phyloP scores from a whole-genome alignment of 2,797 vertebrate species.

The Phoebastria nigripes region DNA sequence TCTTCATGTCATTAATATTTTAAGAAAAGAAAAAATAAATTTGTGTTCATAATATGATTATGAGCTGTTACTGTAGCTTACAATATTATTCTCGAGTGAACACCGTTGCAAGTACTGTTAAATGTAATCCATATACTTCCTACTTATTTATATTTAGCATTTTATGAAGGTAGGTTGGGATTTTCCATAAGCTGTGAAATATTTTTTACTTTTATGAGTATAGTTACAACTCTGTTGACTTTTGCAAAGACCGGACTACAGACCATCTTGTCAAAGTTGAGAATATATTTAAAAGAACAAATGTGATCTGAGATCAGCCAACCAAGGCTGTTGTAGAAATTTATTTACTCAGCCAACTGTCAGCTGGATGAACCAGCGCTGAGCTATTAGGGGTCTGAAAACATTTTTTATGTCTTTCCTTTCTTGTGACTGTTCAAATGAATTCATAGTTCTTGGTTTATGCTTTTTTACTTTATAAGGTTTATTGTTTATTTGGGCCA shows the following conservation, averaged over 20 bases:
- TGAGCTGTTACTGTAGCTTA: not conserved
- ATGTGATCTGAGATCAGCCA: not conserved
- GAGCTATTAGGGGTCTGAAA: not conserved
- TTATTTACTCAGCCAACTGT: not conserved
- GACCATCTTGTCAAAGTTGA: not conserved
- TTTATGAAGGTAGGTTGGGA: not conserved
- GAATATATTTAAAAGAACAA: not conserved
- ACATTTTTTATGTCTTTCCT: not conserved
- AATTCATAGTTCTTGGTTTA: not conserved
- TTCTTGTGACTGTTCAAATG: not conserved
- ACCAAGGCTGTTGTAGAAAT: not conserved
- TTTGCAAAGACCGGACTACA: not conserved
- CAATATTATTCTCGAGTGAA: not conserved
- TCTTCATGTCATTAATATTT: not conserved
- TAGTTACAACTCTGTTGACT: not conserved
- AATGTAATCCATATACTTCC: not conserved
- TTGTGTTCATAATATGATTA: not conserved
- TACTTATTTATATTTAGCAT: not conserved
- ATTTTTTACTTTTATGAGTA: not conserved
- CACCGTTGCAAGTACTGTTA: not conserved
- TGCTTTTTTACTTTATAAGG: not conserved
- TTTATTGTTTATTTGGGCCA: not conserved
- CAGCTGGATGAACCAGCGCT: not conserved
- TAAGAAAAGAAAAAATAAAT: not conserved
- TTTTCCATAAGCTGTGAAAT: not conserved